Conservation (phyloP, 2,113 vertebrate species). For the Chaenogobius annularis region DNA sequence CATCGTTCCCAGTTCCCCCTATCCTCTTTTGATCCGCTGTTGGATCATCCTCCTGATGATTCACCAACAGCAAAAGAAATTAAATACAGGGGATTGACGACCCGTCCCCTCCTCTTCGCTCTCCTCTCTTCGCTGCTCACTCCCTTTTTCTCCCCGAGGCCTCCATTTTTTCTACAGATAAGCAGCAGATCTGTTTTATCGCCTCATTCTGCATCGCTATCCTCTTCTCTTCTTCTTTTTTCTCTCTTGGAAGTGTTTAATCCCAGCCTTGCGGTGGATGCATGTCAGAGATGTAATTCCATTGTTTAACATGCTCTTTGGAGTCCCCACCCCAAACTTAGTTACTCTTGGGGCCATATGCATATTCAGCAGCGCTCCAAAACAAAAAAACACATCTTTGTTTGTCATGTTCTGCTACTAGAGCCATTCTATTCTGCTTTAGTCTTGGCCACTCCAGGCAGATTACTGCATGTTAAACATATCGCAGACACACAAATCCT, state of each 20-base stretch:
- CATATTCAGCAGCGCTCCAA: slow-evolving; percentile 74
- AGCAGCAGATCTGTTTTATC: slow-evolving; percentile 68
- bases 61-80: slow-evolving; percentile 77
- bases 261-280: slow-evolving; percentile 75
- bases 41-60: slow-evolving; percentile 78
- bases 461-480: slow-evolving; percentile 72
- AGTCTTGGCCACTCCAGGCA: slow-evolving; percentile 54
- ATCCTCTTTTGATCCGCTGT: slow-evolving; percentile 74
- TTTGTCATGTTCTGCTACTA: slow-evolving; percentile 66
- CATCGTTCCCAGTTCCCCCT: slow-evolving; percentile 55
- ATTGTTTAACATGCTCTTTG: slow-evolving; percentile 74
- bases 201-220: slow-evolving; percentile 64
- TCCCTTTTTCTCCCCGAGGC: slow-evolving; percentile 60
- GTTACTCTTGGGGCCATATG: slow-evolving; percentile 69
- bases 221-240: slow-evolving; percentile 43
- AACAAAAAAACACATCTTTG: slow-evolving; percentile 74
- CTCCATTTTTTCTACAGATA: slow-evolving; percentile 72
- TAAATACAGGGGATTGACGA: slow-evolving; percentile 76
- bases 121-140: slow-evolving; percentile 38
- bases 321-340: slow-evolving; percentile 64
- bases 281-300: slow-evolving; percentile 78
- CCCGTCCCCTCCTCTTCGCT: slow-evolving; percentile 28
- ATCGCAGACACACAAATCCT: slow-evolving; percentile 70
- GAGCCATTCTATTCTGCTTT: slow-evolving; percentile 60
- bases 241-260: slow-evolving; percentile 63